Conservation (phyloP, 2,113 vertebrate genomes). For the Mormyrus lacerda region DNA sequence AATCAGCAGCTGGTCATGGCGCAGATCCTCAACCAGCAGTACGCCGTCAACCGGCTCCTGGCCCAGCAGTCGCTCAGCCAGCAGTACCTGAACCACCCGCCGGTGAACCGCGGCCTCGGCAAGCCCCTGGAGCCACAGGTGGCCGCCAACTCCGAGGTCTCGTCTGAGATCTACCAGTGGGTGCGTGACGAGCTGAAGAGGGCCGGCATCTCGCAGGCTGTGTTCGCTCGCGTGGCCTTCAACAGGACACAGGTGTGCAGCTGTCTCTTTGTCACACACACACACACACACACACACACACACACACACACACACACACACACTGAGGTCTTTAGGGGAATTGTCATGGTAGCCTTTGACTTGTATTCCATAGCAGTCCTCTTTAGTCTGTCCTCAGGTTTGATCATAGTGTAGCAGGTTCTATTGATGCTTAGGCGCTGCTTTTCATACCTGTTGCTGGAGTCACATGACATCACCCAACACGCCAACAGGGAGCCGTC, state of each 20-base stretch:
- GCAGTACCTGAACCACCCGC: slow-evolving; percentile 99
- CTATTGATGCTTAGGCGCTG: neutral
- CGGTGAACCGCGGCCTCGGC: slow-evolving; percentile 89
- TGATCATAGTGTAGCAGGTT: neutral
- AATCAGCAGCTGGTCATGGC: slow-evolving; percentile 99
- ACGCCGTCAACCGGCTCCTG: slow-evolving; percentile 95
- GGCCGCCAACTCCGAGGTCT: slow-evolving; percentile 90
- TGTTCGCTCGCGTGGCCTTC: slow-evolving; percentile 98
- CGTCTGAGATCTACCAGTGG: slow-evolving; percentile 97
- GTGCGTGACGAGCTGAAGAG: slow-evolving; percentile 96
- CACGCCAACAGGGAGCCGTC: neutral
- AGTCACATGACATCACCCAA: neutral
- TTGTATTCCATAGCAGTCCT: neutral
- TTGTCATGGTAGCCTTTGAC: neutral
- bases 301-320: neutral
- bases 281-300: neutral
- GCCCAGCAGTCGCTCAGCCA: slow-evolving; percentile 98
- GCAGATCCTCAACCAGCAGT: slow-evolving; percentile 98
- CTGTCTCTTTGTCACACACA: slow-evolving; percentile 43
- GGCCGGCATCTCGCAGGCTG: slow-evolving; percentile 97
- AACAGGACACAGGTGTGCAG: slow-evolving; percentile 94
- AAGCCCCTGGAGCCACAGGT: slow-evolving; percentile 91
- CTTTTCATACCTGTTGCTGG: neutral
- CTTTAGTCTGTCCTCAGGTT: neutral
- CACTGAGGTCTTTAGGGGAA: neutral